Evolutionary conservation across 2,113 vertebrate species (phyloP).

Genomic region (Cephalophus harveyi): DNA sequence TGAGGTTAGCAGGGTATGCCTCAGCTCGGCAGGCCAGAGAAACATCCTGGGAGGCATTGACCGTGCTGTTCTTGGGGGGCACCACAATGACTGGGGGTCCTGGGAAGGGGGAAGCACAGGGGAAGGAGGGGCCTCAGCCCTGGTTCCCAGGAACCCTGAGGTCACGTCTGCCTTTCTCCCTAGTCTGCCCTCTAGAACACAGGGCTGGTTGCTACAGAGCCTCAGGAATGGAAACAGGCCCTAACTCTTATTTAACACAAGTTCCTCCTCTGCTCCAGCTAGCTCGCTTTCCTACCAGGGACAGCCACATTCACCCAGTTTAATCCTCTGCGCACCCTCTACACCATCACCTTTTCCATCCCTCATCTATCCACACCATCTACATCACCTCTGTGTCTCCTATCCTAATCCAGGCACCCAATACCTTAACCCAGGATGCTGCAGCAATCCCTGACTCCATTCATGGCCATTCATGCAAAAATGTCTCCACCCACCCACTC

Average conservation of each 20-base stretch:
- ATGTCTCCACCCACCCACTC: not conserved
- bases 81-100: conserved; percentile 93
- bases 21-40: conserved; percentile 92
- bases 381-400: not conserved
- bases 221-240: not conserved
- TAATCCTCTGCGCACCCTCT: not conserved
- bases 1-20: conserved; percentile 94
- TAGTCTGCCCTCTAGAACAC: not conserved
- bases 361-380: not conserved
- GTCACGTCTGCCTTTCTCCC: not conserved
- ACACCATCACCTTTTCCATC: not conserved
- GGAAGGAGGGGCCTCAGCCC: not conserved
- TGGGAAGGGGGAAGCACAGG: not conserved
- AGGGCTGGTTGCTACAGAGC: not conserved
- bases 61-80: conserved; percentile 89
- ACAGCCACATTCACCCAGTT: not conserved
- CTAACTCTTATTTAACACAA: not conserved
- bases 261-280: not conserved
- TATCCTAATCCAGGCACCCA: not conserved
- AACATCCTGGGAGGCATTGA: conserved; percentile 93
- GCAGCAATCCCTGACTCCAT: not conserved
- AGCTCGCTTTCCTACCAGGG: not conserved
- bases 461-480: not conserved
- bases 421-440: not conserved
- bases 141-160: not conserved